These are phyloP conservation scores for Aspidoscelis tigris DNA, from an alignment of 2,113 vertebrate genomes.

Conservation along the genomic window DNA sequence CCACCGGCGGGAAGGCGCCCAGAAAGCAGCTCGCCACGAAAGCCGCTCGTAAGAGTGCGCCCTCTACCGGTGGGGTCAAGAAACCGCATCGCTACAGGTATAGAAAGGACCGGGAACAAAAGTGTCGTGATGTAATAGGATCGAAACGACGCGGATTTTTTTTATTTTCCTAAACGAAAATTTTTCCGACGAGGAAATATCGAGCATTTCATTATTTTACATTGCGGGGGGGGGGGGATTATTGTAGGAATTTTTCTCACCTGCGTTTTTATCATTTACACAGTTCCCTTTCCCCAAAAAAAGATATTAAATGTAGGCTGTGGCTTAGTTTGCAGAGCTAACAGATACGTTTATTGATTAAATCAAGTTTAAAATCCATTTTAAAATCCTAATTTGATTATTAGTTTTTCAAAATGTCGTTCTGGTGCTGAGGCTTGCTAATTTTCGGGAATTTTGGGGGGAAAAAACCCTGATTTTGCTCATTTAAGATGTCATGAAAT, in stretches of 20 bases:
- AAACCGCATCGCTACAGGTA: slow-evolving; percentile 82
- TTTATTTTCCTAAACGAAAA: not conserved
- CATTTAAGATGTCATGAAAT: slow-evolving; percentile 21
- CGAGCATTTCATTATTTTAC: not conserved
- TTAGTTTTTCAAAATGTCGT: not conserved
- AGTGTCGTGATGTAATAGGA: not conserved
- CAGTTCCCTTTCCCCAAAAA: not conserved
- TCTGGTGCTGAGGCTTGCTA: not conserved
- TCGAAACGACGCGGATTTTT: slow-evolving; percentile 19
- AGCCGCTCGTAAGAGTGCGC: slow-evolving; percentile 81
- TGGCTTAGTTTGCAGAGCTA: not conserved
- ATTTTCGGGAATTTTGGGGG: not conserved
- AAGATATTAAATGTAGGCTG: not conserved
- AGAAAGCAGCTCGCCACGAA: slow-evolving; percentile 80
- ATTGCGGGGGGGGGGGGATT: not conserved
- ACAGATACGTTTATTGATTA: not conserved
- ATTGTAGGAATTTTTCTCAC: not conserved
- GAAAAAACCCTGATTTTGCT: not conserved
- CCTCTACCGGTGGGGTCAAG: slow-evolving; percentile 82
- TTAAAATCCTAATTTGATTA: not conserved
- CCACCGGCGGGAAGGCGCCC: slow-evolving; percentile 78
- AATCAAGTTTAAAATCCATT: slow-evolving; percentile 10
- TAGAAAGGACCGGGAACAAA: slow-evolving; percentile 1
- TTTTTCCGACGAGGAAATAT: slow-evolving; percentile 29
- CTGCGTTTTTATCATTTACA: not conserved